Percentiles rank a stretch among this genome's conserved stretches.
Conservation (phyloP, 2,797 vertebrate species). For the Oceanodroma leucorhoa region DNA sequence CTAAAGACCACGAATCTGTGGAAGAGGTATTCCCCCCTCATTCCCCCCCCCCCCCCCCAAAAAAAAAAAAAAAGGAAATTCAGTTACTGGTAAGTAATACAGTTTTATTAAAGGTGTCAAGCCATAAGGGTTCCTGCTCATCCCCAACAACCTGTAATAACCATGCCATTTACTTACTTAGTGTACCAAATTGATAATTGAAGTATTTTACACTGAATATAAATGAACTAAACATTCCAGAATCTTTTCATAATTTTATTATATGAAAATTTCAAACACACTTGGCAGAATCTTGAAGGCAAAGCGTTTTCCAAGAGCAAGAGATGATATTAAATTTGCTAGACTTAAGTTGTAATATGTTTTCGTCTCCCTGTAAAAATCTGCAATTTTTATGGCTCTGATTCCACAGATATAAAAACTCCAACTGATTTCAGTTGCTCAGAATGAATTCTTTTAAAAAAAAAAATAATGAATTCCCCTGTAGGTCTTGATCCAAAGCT, state of each 20-base stretch:
- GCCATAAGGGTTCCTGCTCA: slow-evolving; percentile 11
- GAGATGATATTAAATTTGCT: not conserved
- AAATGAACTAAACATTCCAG: not conserved
- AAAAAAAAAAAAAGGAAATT: slow-evolving; percentile 21
- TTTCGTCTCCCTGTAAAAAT: slow-evolving; percentile 10
- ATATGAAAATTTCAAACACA: not conserved
- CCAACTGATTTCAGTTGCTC: not conserved
- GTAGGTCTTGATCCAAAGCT: not conserved
- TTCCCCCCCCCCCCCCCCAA: not conserved
- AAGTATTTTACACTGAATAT: not conserved
- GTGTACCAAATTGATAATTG: not conserved
- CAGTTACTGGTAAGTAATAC: slow-evolving; percentile 71
- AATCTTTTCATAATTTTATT: not conserved
- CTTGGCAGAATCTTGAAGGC: not conserved
- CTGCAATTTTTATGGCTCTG: not conserved
- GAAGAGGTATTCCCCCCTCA: slow-evolving; percentile 5
- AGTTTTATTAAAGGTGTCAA: slow-evolving; percentile 25
- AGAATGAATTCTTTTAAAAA: not conserved
- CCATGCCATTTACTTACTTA: not conserved
- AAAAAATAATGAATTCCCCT: not conserved
- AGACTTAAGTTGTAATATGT: not conserved
- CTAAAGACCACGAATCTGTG: slow-evolving; percentile 48
- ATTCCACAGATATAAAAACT: not conserved
- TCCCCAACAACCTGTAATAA: not conserved
- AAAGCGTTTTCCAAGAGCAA: not conserved